Conservation (phyloP, 2,113 vertebrate genomes). For the Austrofundulus limnaeus region DNA sequence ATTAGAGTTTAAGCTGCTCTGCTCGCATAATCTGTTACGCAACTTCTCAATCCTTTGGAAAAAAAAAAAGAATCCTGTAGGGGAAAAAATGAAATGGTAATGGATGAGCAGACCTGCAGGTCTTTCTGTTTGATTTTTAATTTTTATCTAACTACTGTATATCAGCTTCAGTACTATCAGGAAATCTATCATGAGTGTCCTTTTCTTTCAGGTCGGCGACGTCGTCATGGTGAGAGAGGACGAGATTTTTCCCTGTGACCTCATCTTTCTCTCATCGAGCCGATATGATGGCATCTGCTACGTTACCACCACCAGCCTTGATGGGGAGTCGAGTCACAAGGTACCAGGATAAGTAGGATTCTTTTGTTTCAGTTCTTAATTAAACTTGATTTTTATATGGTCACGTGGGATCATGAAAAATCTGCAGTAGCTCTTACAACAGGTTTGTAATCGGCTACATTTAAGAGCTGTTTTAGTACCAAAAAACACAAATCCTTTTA, state of each 20-base stretch:
- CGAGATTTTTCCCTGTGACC: conserved; percentile 97
- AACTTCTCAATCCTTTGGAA: conserved; percentile 65
- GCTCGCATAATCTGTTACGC: conserved; percentile 73
- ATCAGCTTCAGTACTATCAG: conserved; percentile 30
- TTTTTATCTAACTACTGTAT: background rate
- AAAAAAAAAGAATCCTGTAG: conserved; percentile 12
- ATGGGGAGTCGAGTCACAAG: conserved; percentile 98
- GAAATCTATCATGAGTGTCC: conserved; percentile 13
- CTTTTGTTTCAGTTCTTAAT: background rate
- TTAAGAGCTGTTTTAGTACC: background rate
- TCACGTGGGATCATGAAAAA: background rate
- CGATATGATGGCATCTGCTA: conserved; percentile 93
- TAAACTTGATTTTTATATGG: background rate
- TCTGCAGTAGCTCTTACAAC: background rate
- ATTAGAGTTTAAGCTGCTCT: conserved; percentile 68
- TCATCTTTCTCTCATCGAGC: conserved; percentile 94
- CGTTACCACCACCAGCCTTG: conserved; percentile 96
- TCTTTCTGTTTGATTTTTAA: conserved; percentile 29
- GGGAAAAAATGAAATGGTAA: conserved; percentile 14
- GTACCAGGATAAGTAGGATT: conserved; percentile 54
- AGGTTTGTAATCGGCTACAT: background rate
- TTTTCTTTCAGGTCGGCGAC: conserved; percentile 87
- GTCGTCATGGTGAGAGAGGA: conserved; percentile 94
- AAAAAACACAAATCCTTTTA: background rate
- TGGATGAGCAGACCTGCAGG: conserved; percentile 38